Conservation (phyloP, 2,113 vertebrate species). For the Charadrius vociferus region DNA sequence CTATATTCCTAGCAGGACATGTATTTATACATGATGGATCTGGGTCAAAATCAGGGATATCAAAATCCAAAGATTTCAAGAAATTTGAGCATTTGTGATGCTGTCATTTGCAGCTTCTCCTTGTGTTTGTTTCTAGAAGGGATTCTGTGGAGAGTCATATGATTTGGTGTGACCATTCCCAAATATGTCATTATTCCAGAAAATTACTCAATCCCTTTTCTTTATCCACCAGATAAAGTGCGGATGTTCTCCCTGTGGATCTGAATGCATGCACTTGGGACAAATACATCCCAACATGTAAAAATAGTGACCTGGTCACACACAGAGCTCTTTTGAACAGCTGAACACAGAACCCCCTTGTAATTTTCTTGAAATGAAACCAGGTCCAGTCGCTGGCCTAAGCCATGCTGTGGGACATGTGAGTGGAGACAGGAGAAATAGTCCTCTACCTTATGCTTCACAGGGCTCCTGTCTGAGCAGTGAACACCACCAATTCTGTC, state of each 20-base stretch:
- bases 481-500: not conserved
- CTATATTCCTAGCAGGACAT: not conserved
- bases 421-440: not conserved
- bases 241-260: not conserved
- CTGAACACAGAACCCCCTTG: not conserved
- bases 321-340: not conserved
- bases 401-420: rapidly evolving
- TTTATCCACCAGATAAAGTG: not conserved
- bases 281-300: not conserved
- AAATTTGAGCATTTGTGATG: not conserved
- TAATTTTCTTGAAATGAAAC: not conserved
- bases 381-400: not conserved
- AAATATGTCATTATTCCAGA: not conserved
- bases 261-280: rapidly evolving
- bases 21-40: not conserved
- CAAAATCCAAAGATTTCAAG: not conserved
- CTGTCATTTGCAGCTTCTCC: not conserved
- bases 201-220: not conserved
- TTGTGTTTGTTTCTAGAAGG: constrained; percentile 55
- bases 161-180: not conserved
- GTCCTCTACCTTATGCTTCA: not conserved
- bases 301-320: not conserved
- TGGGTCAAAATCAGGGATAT: not conserved
- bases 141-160: not conserved
- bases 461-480: not conserved